Conservation (phyloP, 1,140 invertebrate species). For the Drosophila novamexicana region DNA sequence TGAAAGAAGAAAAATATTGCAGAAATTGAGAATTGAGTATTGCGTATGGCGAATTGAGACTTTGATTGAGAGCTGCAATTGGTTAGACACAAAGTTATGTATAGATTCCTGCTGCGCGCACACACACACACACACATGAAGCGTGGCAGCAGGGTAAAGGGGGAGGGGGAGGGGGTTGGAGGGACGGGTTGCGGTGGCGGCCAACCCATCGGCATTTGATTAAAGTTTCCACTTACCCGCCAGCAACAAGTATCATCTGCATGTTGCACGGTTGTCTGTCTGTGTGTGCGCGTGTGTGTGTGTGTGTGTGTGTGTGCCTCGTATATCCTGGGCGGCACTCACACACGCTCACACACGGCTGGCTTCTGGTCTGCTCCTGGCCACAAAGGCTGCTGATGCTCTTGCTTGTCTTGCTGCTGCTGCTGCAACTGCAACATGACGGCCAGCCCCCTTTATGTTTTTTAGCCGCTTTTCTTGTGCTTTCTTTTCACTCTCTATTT, state of each 20-base stretch:
- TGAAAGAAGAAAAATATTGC: not conserved
- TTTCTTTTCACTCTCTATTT: conserved; percentile 7
- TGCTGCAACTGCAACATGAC: conserved; percentile 46
- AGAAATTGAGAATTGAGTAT: not conserved
- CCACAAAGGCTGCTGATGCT: conserved; percentile 40
- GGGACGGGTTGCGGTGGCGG: not conserved
- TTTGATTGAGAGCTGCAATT: conserved; percentile 8
- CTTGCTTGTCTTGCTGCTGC: conserved; percentile 8
- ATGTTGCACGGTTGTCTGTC: conserved; percentile 55
- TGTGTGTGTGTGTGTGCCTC: conserved; percentile 31
- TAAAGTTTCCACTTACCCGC: conserved; percentile 74
- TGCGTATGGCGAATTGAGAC: not conserved
- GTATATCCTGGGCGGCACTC: conserved; percentile 36
- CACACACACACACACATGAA: conserved; percentile 9
- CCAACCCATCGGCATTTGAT: not conserved
- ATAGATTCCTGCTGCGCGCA: conserved; percentile 2
- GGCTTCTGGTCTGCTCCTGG: conserved; percentile 53
- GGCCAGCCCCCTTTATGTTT: conserved; percentile 38
- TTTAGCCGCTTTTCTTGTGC: conserved; percentile 6
- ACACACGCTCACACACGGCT: conserved; percentile 51
- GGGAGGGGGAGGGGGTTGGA: too few species aligned
- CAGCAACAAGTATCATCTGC: conserved; percentile 85
- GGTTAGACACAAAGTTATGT: conserved; percentile 14
- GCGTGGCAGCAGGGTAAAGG: not conserved
- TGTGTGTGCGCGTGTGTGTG: conserved; percentile 11